Percentiles rank a stretch among this genome's conserved stretches.
These are phyloP conservation scores for Tetrapedia diversipes DNA, from an alignment of 2,888 invertebrate genomes.

Conservation along the genomic window DNA sequence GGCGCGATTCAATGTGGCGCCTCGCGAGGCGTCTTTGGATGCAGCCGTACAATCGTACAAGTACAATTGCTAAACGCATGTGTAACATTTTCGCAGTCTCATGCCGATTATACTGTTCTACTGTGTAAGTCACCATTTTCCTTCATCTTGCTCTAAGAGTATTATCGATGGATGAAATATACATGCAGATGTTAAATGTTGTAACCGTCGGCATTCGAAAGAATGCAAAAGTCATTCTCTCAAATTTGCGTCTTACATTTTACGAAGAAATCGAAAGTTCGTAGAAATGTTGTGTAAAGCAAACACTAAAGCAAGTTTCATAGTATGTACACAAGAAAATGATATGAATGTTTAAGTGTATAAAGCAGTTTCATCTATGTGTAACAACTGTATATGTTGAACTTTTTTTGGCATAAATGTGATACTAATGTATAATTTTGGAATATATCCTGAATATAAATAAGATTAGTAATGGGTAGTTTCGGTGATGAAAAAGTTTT, in stretches of 20 bases:
- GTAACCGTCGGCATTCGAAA: neutral
- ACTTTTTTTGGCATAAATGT: neutral
- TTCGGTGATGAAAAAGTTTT: neutral
- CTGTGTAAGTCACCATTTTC: constrained; percentile 1
- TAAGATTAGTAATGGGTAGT: neutral
- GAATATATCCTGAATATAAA: neutral
- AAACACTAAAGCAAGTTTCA: too few relatives aligned
- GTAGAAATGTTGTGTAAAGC: neutral
- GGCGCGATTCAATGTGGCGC: constrained; percentile 2
- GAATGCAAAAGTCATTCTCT: neutral
- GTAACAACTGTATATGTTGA: neutral
- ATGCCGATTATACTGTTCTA: neutral
- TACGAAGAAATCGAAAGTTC: neutral
- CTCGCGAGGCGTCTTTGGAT: neutral
- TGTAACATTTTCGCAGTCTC: neutral
- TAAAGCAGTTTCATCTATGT: neutral
- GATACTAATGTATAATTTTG: neutral
- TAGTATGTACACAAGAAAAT: too few relatives aligned
- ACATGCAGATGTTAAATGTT: neutral
- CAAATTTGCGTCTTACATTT: neutral
- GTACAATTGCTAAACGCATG: neutral
- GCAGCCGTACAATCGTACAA: neutral
- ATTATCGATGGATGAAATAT: neutral
- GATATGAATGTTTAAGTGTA: too few relatives aligned
- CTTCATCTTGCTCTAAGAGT: neutral